These are phyloP conservation scores for Poeciliopsis occidentalis DNA, from an alignment of 2,113 vertebrate species.

Conservation along the genomic window DNA sequence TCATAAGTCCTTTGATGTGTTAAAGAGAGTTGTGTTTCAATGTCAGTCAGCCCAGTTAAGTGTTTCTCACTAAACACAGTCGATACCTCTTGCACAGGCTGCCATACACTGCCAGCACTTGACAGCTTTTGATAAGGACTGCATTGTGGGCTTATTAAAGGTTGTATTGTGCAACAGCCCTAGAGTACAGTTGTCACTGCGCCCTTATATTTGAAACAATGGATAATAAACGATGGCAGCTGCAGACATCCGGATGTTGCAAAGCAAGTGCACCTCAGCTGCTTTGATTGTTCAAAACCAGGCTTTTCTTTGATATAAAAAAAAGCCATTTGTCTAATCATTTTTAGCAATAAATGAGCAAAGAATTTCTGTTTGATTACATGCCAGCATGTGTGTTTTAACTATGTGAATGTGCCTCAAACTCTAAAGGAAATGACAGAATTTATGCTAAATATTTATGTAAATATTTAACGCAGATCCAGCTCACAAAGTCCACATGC, in stretches of 20 bases:
- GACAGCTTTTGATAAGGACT: background rate
- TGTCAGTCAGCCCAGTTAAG: background rate
- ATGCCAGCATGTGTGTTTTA: too few species aligned
- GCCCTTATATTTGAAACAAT: background rate
- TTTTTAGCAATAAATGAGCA: background rate
- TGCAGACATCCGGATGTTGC: too few species aligned
- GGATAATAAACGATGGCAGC: background rate
- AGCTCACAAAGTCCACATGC: background rate
- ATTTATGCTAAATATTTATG: background rate
- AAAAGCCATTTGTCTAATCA: background rate
- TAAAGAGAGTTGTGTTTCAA: background rate
- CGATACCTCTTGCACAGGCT: background rate
- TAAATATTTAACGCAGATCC: background rate
- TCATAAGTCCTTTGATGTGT: background rate
- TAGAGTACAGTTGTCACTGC: background rate
- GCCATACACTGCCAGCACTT: background rate
- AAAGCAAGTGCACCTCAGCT: too few species aligned
- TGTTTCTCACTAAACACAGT: background rate
- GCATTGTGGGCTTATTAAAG: background rate
- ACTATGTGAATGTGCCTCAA: too few species aligned
- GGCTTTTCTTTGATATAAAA: background rate
- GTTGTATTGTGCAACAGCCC: background rate
- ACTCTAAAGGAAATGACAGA: background rate
- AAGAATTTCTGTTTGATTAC: background rate
- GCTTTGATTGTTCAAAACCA: background rate